A percentile compares a stretch with the other conserved stretches of the same genome.
phyloP scores from a whole-genome alignment of 2,888 invertebrate genomes.

The Lomographa bimaculata region DNA sequence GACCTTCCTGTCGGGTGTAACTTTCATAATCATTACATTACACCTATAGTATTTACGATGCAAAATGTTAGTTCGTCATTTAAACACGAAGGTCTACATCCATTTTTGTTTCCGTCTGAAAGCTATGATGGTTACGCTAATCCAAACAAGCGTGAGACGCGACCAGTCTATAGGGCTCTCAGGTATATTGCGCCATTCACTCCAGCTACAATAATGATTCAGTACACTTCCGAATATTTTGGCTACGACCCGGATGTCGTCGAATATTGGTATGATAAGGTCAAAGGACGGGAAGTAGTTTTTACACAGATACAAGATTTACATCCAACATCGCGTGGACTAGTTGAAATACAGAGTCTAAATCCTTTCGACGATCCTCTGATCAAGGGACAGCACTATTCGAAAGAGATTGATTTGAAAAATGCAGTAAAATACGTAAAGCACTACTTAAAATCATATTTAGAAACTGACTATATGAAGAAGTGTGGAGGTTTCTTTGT shows the following conservation, averaged over 20 bases:
- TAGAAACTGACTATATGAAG: conserved; percentile 59
- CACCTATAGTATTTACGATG: conserved; percentile 28
- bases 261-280: too few relatives aligned
- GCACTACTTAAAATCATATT: conserved; percentile 47
- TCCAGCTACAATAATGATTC: conserved; percentile 1
- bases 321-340: conserved; percentile 7
- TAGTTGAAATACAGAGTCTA: conserved; percentile 71
- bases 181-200: too few relatives aligned
- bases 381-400: conserved; percentile 83
- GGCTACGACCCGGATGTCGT: conserved; percentile 1
- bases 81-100: conserved; percentile 18
- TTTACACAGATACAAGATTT: too few relatives aligned
- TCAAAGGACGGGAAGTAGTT: too few relatives aligned
- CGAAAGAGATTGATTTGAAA: conserved; percentile 70
- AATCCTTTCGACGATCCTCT: conserved; percentile 80
- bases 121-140: conserved; percentile 34
- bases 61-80: conserved; percentile 16
- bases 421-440: conserved; percentile 56
- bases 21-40: background rate
- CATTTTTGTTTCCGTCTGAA: conserved; percentile 58
- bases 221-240: conserved; percentile 30
- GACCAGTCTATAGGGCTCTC: conserved; percentile 45
- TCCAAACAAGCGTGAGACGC: conserved; percentile 34
- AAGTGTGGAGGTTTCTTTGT: conserved; percentile 47
- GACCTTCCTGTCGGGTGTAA: too few relatives aligned